Conservation (phyloP, 2,113 vertebrate species). For the Vombatus ursinus region DNA sequence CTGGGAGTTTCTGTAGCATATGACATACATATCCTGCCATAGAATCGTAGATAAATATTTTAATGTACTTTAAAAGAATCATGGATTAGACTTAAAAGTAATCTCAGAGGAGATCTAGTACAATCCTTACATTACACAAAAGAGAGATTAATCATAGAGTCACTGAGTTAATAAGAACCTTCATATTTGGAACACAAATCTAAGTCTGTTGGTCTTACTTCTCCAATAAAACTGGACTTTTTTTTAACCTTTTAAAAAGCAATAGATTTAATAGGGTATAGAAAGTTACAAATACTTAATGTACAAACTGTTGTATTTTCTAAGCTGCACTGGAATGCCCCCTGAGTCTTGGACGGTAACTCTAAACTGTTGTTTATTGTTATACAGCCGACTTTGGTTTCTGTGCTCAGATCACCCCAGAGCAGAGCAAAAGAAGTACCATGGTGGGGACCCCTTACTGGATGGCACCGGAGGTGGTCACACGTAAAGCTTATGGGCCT, state of each 20-base stretch:
- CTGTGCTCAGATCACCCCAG: slow-evolving; percentile 99
- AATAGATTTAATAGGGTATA: not conserved
- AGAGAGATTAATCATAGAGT: not conserved
- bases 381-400: slow-evolving; percentile 97
- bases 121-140: not conserved
- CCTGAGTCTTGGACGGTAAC: slow-evolving; percentile 13
- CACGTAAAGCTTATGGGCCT: slow-evolving; percentile 97
- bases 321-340: not conserved
- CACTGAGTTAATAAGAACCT: not conserved
- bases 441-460: slow-evolving; percentile 99
- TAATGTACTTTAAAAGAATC: not conserved
- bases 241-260: slow-evolving; percentile 31
- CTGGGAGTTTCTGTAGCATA: not conserved
- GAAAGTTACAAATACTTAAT: not conserved
- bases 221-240: slow-evolving; percentile 6
- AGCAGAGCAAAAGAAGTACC: slow-evolving; percentile 98
- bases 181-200: not conserved
- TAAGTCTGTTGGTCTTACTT: not conserved
- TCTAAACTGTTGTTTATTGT: slow-evolving; percentile 54
- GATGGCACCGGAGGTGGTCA: slow-evolving; percentile 99
- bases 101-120: not conserved
- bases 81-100: not conserved
- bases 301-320: not conserved
- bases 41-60: not conserved
- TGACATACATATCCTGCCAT: not conserved